A percentile compares a stretch with the other conserved stretches of the same genome.
These are phyloP conservation scores for Medauroidea extradentata DNA, from an alignment of 1,140 invertebrate species.

Conservation along the genomic window DNA sequence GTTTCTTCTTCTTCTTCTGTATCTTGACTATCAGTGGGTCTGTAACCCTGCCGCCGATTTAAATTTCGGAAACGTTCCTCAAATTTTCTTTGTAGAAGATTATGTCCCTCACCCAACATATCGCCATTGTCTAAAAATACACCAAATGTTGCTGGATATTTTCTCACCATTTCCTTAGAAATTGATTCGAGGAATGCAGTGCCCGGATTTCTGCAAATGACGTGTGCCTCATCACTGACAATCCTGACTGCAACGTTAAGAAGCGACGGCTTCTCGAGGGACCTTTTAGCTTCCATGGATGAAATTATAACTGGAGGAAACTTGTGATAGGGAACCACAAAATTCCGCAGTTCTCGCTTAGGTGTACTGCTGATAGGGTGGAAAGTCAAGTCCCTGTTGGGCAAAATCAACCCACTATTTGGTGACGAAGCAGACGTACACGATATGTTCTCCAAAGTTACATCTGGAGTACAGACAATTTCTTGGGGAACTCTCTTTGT, in stretches of 20 bases:
- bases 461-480: not conserved
- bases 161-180: not conserved
- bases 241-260: not conserved
- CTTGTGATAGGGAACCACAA: not conserved
- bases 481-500: not conserved
- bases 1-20: not conserved
- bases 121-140: not conserved
- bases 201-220: not conserved
- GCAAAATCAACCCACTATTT: not conserved
- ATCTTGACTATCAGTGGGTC: not conserved
- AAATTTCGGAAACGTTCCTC: not conserved
- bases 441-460: not conserved
- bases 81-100: not conserved
- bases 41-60: not conserved
- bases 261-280: not conserved
- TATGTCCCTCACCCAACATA: not conserved
- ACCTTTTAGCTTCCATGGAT: not conserved
- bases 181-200: not conserved
- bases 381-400: too few relatives aligned
- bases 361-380: not conserved
- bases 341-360: not conserved
- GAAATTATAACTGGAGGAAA: not conserved
- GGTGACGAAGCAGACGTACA: not conserved
- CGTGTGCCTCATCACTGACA: not conserved
- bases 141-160: not conserved